Percentiles rank a stretch among this genome's conserved stretches.
These are phyloP conservation scores for Balearica regulorum DNA, from an alignment of 2,797 vertebrate genomes.

Conservation along the genomic window DNA sequence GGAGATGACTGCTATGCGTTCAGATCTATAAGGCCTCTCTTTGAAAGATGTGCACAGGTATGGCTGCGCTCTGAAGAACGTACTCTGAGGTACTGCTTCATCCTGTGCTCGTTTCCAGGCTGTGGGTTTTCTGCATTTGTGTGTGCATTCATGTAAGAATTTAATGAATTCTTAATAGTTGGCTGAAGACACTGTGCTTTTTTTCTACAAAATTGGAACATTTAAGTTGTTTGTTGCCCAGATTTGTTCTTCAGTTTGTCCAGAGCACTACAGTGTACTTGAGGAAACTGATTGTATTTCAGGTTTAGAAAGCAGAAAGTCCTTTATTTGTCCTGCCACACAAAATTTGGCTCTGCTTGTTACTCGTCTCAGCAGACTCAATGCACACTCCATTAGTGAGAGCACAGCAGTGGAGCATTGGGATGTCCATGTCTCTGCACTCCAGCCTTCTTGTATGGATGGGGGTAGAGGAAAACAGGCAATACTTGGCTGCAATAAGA, in stretches of 20 bases:
- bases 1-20: neutral
- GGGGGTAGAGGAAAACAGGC: neutral
- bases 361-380: neutral
- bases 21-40: rapidly evolving
- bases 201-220: neutral
- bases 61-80: neutral
- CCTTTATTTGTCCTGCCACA: neutral
- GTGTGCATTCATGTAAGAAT: neutral
- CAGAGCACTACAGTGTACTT: neutral
- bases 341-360: neutral
- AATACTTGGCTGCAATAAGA: neutral
- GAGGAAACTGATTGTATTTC: neutral
- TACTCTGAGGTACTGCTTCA: neutral
- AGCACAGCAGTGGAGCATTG: neutral
- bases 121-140: neutral
- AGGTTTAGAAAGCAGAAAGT: neutral
- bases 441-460: neutral
- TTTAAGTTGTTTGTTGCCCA: neutral
- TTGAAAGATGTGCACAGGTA: neutral
- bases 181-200: neutral
- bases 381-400: neutral
- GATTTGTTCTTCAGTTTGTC: neutral
- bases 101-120: neutral
- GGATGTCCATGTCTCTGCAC: neutral
- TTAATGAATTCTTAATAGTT: neutral